Percentiles rank a stretch among this genome's conserved stretches.
Conservation (phyloP, 2,113 vertebrate genomes). For the Scomber japonicus region DNA sequence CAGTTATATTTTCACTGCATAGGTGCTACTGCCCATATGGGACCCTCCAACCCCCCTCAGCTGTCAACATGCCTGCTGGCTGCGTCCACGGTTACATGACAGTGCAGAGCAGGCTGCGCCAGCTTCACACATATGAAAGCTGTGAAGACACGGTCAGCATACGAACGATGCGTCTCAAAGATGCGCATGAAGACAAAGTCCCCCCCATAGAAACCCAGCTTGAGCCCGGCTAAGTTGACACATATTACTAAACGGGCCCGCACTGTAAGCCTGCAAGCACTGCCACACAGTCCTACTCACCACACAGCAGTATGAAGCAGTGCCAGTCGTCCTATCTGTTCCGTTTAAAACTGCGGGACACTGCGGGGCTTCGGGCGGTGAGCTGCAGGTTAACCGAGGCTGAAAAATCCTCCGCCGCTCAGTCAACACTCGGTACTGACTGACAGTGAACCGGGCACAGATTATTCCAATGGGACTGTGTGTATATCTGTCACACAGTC, state of each 20-base stretch:
- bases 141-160: neutral
- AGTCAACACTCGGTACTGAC: neutral
- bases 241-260: conserved; percentile 9
- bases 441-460: conserved; percentile 1
- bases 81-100: conserved; percentile 60
- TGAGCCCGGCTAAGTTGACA: conserved; percentile 12
- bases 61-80: conserved; percentile 67
- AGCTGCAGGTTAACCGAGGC: neutral
- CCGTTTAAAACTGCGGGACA: conserved; percentile 28
- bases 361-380: conserved; percentile 4
- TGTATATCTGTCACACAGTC: conserved; percentile 52
- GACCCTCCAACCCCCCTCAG: conserved; percentile 16
- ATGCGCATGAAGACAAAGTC: conserved; percentile 2
- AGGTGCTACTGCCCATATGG: conserved; percentile 52
- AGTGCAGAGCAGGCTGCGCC: conserved; percentile 42
- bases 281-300: conserved; percentile 59
- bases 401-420: neutral
- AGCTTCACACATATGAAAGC: conserved; percentile 11
- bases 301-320: conserved; percentile 29
- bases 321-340: conserved; percentile 35
- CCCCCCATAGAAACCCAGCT: neutral
- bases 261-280: conserved; percentile 17
- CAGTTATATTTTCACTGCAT: conserved; percentile 16
- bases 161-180: neutral
- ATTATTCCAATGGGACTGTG: conserved; percentile 24